Base-by-base conservation (phyloP, 1,140 invertebrate genomes). In the Tetragnatha versicolor region DNA sequence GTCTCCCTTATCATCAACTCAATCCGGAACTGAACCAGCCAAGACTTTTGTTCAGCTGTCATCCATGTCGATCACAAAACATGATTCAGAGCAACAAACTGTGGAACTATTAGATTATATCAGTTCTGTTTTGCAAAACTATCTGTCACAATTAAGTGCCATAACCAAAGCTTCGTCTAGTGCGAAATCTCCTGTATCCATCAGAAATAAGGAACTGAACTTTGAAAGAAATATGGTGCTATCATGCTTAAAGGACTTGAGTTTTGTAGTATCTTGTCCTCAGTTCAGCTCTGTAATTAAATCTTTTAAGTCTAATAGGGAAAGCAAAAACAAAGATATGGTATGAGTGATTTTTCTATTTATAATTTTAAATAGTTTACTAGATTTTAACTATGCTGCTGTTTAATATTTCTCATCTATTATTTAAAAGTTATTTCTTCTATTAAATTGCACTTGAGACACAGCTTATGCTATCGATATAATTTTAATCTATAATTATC, bases 161-260 rank as follows among this genome's bases (percentile, higher is more conserved):
- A 47, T 61, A 12, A 17, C 35, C 45, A 25, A 27, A 39, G 20
- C 31, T 51, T 9, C 29, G 14, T 22, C 39, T 5, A 58, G 31
- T 63, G 20, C n/a, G 37, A 51, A 17, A 17, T 75, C 72, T 10
- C 42, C 72, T 35, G 6, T 51, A 25, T 63, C 72, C n/a, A 2
- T 58, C 2, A 45, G 20, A 35, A 61, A 42, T 25, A 75, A 61
- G n/a, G 72, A 63, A 31, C 37, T 35, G 17, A 35, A 22, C 10
- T 27, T 45, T 17, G 42, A 63, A 9, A 61, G 14, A 27, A 25
- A 39, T 5, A 17, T 20, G 42, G 58, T 47, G 3, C 35, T 75
- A 33, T 47, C 72, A 7, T 35, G 42, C n/a, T 51, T 75, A 37
- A 75, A 63, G 29, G 72, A 75, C 37, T 12, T 75, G n/a, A 5